These are phyloP conservation scores for Gortyna flavago DNA, from an alignment of 2,888 invertebrate species.

Conservation along the genomic window DNA sequence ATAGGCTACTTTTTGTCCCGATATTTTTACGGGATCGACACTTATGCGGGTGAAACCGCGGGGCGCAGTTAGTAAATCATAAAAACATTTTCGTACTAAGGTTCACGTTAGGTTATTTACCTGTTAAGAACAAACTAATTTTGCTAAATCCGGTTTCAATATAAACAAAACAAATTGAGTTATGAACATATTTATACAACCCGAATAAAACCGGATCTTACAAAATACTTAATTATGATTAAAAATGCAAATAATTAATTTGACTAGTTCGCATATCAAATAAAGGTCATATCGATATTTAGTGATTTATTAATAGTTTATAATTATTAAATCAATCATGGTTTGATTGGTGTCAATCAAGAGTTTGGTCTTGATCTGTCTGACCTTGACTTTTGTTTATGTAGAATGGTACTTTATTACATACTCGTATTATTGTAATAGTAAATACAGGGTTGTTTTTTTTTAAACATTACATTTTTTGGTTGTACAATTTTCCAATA, in stretches of 20 bases:
- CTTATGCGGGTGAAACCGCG: too few species aligned
- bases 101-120: not conserved
- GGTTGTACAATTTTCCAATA: not conserved
- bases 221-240: slow-evolving; percentile 9
- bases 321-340: slow-evolving; percentile 31
- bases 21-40: too few species aligned
- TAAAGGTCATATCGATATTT: slow-evolving; percentile 38
- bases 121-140: not conserved
- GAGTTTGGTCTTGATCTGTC: slow-evolving; percentile 14
- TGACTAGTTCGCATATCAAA: slow-evolving; percentile 24
- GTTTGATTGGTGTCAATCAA: slow-evolving; percentile 36
- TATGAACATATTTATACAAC: not conserved
- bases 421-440: not conserved
- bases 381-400: slow-evolving; percentile 15
- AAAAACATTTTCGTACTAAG: not conserved
- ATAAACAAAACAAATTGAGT: not conserved
- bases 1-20: too few species aligned
- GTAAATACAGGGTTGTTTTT: too few species aligned
- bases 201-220: slow-evolving; percentile 24
- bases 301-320: slow-evolving; percentile 17
- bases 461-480: not conserved
- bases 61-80: too few species aligned
- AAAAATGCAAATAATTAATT: slow-evolving; percentile 17
- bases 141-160: not conserved
- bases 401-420: not conserved